A percentile compares a stretch with the other conserved stretches of the same genome.
These are phyloP conservation scores for Carassius carassius DNA, from an alignment of 2,113 vertebrate genomes.

Conservation along the genomic window DNA sequence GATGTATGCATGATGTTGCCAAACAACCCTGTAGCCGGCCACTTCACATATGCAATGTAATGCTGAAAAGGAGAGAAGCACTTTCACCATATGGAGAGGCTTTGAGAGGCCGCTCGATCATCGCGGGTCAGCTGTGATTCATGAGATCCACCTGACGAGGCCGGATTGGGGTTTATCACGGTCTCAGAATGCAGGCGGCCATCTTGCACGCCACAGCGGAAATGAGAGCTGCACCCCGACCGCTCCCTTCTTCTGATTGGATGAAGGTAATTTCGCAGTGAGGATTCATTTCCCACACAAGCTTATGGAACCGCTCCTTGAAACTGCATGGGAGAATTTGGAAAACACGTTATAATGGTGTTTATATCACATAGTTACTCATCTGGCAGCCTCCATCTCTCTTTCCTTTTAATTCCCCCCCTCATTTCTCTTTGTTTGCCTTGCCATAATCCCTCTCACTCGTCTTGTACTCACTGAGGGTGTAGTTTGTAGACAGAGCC, in stretches of 20 bases:
- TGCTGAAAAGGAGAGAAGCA: conserved; percentile 4
- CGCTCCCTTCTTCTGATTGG: conserved; percentile 92
- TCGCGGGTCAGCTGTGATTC: neutral
- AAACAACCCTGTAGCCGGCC: neutral
- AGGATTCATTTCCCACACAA: conserved; percentile 84
- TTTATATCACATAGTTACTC: neutral
- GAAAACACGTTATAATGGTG: neutral
- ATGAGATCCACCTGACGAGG: neutral
- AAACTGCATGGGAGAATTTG: conserved; percentile 76
- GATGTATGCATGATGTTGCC: neutral
- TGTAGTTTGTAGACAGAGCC: conserved; percentile 97
- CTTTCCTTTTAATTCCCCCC: neutral
- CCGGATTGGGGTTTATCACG: conserved; percentile 62
- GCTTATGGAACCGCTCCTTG: conserved; percentile 88
- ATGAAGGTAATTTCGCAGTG: conserved; percentile 93
- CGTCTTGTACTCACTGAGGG: conserved; percentile 81
- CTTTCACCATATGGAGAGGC: conserved; percentile 1
- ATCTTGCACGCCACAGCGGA: conserved; percentile 94
- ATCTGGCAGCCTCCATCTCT: neutral
- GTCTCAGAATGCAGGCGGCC: conserved; percentile 82
- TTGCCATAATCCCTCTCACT: neutral
- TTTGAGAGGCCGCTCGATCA: neutral
- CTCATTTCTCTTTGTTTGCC: neutral
- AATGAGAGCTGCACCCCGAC: conserved; percentile 89
- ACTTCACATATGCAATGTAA: conserved; percentile 6